Evolutionary conservation across 53 echinoderm and acorn worm genomes (phyloP).

Genomic region (Zoroaster sp.): DNA sequence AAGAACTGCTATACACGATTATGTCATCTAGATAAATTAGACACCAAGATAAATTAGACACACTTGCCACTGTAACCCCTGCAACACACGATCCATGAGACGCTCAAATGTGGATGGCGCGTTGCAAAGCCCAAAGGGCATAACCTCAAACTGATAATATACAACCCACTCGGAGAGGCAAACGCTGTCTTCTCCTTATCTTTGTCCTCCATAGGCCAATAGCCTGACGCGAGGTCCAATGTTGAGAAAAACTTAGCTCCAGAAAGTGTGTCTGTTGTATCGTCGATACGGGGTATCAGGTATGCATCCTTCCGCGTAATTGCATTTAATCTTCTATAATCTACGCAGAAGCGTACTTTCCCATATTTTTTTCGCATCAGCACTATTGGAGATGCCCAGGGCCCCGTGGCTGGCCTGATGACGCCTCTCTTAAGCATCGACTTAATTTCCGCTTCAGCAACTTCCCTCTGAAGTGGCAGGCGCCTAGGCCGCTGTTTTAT

Average conservation of each 20-base stretch:
- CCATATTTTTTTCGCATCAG: not conserved
- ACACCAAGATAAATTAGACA: slow-evolving; percentile 31
- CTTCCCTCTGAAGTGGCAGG: slow-evolving; percentile 19
- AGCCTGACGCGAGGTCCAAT: not conserved
- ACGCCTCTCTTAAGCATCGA: slow-evolving; percentile 20
- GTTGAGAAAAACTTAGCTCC: not conserved
- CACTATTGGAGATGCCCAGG: not conserved
- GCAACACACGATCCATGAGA: slow-evolving; percentile 44
- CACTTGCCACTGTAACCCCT: too few species aligned
- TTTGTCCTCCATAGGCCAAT: not conserved
- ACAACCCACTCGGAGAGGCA: slow-evolving; percentile 28
- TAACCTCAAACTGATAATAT: slow-evolving; percentile 61
- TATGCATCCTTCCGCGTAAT: not conserved
- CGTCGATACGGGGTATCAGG: too few species aligned
- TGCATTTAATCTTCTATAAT: not conserved
- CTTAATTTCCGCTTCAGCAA: not conserved
- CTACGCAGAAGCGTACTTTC: not conserved
- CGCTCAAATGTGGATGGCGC: too few species aligned
- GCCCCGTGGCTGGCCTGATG: slow-evolving; percentile 9
- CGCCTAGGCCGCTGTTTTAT: slow-evolving; percentile 29
- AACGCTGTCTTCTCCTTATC: slow-evolving; percentile 12
- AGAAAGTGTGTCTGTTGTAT: not conserved
- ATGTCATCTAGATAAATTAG: slow-evolving; percentile 59
- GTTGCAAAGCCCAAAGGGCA: slow-evolving; percentile 36
- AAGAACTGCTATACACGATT: slow-evolving; percentile 27